Base-by-base conservation (phyloP, 2,888 invertebrate genomes). In the Tortricodes alternella region DNA sequence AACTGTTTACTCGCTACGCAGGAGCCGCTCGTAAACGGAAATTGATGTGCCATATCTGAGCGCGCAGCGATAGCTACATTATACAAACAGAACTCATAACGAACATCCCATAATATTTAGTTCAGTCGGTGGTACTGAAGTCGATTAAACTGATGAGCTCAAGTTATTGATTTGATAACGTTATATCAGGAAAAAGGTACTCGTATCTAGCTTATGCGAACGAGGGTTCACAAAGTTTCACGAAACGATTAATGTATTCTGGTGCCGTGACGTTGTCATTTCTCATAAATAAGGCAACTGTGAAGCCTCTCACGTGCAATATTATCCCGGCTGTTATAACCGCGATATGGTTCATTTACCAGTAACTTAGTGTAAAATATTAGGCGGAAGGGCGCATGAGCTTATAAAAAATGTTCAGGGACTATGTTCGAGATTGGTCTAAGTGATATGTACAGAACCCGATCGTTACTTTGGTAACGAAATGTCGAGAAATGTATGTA, bases 1-100 rank as follows among this genome's bases (percentile, higher is more conserved):
- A 76, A 80, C 80, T 85, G 85, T 85, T 83, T 85, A 84, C 68
- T 65, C 60, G 58, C 48, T 58, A 69, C 67, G 68, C 73, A 63
- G 66, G 70, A 68, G 68, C 62, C 51, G 59, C 59, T 80, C 80
- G 74, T 83, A 74, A 84, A 81, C 70, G 68, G 66, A 69, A 69
- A 62, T 67, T 70, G 66, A 63, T 65, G 50, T 23, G 44, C 18
- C 19, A 24, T 59, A 56, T 56, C 56, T 52, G 55, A 39, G 52
- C 37, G n/a, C 23, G 38, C 35, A 16, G 41, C 23, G 44, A 44
- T 57, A 50, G 43, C 38, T 32, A 39, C 44, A 32, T 43, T 43
- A 49, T 49, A 46, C 46, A 32, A 46, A 48, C 35, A 35, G 35
- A 41, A 46, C 27, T 53, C 39, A 19, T 9, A 24, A 24, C n/a